These are phyloP conservation scores for Sebastes kiyomatsui DNA, from an alignment of 2,797 vertebrate genomes.

Conservation along the genomic window DNA sequence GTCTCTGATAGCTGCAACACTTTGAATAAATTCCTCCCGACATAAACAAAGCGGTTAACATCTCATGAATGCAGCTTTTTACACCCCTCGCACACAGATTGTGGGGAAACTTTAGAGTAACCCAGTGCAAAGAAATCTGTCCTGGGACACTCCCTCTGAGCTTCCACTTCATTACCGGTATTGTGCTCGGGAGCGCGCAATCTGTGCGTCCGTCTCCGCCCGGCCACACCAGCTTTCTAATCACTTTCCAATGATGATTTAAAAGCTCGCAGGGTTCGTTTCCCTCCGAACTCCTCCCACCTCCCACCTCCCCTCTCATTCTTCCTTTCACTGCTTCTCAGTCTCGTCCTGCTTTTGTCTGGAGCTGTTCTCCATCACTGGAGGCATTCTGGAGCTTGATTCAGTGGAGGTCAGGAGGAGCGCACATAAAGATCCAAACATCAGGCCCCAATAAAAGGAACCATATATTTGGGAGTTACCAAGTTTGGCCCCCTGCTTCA, in stretches of 20 bases:
- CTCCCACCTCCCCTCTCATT: conserved; percentile 51
- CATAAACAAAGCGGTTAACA: conserved; percentile 84
- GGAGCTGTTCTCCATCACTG: conserved; percentile 66
- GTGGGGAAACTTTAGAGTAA: conserved; percentile 77
- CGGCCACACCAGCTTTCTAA: conserved; percentile 86
- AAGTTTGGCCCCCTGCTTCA: conserved; percentile 11
- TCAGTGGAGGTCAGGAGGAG: conserved; percentile 63
- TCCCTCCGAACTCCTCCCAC: conserved; percentile 32
- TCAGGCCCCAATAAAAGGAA: conserved; percentile 55
- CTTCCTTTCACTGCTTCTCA: conserved; percentile 76
- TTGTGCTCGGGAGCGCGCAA: conserved; percentile 80
- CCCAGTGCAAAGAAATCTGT: conserved; percentile 77
- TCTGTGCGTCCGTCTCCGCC: conserved; percentile 82
- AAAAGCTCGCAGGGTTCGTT: conserved; percentile 63
- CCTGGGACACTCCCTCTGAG: conserved; percentile 70
- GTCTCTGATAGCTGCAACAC: conserved; percentile 83
- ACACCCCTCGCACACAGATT: conserved; percentile 75
- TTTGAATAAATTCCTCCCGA: conserved; percentile 83
- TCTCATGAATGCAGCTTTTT: conserved; percentile 92
- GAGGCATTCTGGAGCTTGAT: conserved; percentile 49
- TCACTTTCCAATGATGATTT: conserved; percentile 88
- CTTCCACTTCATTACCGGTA: conserved; percentile 86
- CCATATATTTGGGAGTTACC: conserved; percentile 37
- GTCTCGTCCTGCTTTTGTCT: conserved; percentile 74
- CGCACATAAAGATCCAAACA: conserved; percentile 71